Base-by-base conservation (phyloP, 2,113 vertebrate genomes). In the Tenebrosternarchus preto region DNA sequence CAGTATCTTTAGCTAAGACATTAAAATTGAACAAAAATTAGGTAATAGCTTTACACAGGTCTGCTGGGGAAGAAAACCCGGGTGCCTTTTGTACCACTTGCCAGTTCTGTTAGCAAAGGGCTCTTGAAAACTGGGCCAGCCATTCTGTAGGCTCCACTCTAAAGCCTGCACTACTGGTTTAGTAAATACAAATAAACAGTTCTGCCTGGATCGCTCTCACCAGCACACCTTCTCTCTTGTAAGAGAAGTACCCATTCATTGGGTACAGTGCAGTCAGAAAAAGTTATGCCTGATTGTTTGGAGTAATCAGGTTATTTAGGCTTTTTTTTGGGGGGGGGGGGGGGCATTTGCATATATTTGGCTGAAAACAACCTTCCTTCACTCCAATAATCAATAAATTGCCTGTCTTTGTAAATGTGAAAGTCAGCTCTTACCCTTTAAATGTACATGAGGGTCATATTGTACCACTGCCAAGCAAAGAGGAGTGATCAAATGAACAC, bases 101-200 rank as follows among this genome's bases (percentile, higher is more conserved):
- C 50, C 67, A 60, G 27, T 70, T 71, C 59, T 39, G 59, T 43
- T 76, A 78, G 57, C 57, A 27, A 64, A 46, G 7, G 15, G 29
- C 29, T 22, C 69, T 25, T 39, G 63, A 61, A 80, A 91, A 88
- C 56, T 87, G 78, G 88, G 88, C 69, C 88, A 89, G 57, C 81
- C 75, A 55, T 78, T 63, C 36, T 80, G 88, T 86, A 89, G 73
- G 67, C 29, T 22, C 56, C 6, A 77, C 63, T 85, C 25, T 56
- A 73, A 82, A 80, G 81, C 75, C 66, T 53, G 71, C 50, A 70
- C 76, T 60, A 63, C 39, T n/a, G 22, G 8, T 80, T 66, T 68
- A 39, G 61, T 74, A 55, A 56, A 73, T 78, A 59, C 22, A 73
- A 85, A 78, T 80, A 60, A 55, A 64, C 63, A 12, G 19, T 50